Percentiles rank a stretch among this genome's conserved stretches.
phyloP scores from a whole-genome alignment of 2,113 vertebrate species.

The Pluvianellus socialis region DNA sequence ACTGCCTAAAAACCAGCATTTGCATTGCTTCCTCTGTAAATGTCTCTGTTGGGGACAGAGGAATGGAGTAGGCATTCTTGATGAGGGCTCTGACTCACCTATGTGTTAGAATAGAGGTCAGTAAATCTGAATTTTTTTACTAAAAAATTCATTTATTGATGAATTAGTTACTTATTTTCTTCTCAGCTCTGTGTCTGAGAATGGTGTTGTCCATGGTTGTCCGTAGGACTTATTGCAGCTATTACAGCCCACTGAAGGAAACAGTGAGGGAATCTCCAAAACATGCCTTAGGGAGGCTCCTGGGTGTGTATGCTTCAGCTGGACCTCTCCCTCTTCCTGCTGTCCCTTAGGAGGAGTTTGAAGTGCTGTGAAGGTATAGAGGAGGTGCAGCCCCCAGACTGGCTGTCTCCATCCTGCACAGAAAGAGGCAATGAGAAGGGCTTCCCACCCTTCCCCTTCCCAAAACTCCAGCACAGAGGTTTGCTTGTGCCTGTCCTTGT shows the following conservation, averaged over 20 bases:
- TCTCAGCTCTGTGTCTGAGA: background rate
- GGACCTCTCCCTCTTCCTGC: background rate
- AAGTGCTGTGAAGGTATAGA: background rate
- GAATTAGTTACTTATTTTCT: background rate
- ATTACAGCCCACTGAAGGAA: background rate
- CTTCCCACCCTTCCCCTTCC: background rate
- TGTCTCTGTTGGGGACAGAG: background rate
- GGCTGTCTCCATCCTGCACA: background rate
- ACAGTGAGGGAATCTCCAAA: background rate
- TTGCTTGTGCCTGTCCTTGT: background rate
- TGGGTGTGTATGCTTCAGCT: background rate
- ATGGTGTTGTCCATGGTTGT: background rate
- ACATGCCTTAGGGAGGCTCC: background rate
- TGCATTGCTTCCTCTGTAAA: background rate
- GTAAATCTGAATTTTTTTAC: background rate
- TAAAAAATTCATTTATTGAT: background rate
- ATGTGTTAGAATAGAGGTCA: background rate
- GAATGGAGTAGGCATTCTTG: background rate
- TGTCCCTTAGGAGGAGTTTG: background rate
- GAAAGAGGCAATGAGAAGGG: background rate
- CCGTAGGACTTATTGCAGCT: background rate
- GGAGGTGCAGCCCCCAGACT: background rate
- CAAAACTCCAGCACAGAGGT: background rate
- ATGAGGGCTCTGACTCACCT: background rate
- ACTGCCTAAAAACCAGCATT: background rate